Evolutionary conservation across 1,140 invertebrate species (phyloP).

Genomic region (Macrobrachium nipponense): DNA sequence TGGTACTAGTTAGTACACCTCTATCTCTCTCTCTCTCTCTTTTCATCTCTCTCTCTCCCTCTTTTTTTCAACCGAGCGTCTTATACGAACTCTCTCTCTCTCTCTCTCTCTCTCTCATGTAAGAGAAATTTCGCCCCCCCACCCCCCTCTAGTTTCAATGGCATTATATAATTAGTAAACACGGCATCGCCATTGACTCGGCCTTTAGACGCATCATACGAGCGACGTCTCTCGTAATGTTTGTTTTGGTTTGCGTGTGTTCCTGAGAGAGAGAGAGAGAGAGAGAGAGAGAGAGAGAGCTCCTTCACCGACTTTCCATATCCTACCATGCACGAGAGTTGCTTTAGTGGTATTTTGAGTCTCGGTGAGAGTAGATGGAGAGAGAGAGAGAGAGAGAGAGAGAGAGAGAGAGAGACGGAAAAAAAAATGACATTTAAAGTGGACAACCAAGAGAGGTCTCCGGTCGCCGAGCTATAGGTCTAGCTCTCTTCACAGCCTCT

Average conservation of each 20-base stretch:
- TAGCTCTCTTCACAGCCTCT: too few relatives aligned
- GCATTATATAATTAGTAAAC: too few relatives aligned
- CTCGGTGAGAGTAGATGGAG: neutral
- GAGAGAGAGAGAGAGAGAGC: neutral
- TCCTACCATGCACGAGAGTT: neutral
- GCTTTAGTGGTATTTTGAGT: conserved; percentile 15
- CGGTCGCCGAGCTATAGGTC: too few relatives aligned
- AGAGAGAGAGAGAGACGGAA: conserved; percentile 18
- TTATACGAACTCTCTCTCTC: neutral
- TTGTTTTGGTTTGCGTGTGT: neutral
- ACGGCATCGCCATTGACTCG: neutral
- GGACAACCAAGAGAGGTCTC: neutral
- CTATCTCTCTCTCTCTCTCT: conserved; percentile 11
- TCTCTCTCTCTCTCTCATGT: conserved; percentile 15
- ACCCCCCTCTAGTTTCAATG: neutral
- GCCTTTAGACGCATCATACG: neutral
- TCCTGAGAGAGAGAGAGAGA: neutral
- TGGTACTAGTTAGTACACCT: neutral
- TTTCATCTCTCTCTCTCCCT: neutral
- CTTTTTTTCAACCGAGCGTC: neutral
- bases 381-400: conserved; percentile 1
- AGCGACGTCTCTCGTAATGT: neutral
- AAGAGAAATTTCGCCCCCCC: neutral
- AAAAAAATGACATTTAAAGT: neutral
- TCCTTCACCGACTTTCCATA: neutral